phyloP scores from a whole-genome alignment of 1,140 invertebrate species.

The Heliothis virescens region DNA sequence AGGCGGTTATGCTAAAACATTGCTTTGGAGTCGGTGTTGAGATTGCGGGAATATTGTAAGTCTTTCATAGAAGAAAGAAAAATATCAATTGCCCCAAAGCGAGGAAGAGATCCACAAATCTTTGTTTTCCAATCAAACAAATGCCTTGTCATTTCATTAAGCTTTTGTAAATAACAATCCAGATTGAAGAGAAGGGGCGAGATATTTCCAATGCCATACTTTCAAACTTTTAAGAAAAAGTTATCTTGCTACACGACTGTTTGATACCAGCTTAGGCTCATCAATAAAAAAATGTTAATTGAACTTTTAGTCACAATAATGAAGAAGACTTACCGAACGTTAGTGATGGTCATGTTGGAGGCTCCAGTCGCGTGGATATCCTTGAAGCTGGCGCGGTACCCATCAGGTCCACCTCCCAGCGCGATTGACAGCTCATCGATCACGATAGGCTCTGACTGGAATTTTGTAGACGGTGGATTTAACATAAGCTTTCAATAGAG shows the following conservation, averaged over 20 bases:
- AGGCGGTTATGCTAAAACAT: neutral
- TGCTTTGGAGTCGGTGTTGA: constrained; percentile 2
- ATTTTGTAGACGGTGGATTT: constrained; percentile 25
- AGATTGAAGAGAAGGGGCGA: too few relatives aligned
- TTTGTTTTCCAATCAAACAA: too few relatives aligned
- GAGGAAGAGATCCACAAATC: too few relatives aligned
- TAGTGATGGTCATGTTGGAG: constrained; percentile 91
- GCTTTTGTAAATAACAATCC: too few relatives aligned
- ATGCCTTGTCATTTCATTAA: too few relatives aligned
- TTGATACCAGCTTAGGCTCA: too few relatives aligned
- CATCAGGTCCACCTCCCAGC: constrained; percentile 91
- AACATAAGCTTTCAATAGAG: neutral
- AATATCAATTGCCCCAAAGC: too few relatives aligned
- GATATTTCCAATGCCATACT: too few relatives aligned
- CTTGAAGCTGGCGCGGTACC: constrained; percentile 92
- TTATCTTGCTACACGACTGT: too few relatives aligned
- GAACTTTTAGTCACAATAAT: neutral
- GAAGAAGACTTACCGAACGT: constrained; percentile 87
- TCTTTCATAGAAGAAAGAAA: too few relatives aligned
- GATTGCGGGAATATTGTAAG: neutral
- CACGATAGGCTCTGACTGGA: constrained; percentile 90
- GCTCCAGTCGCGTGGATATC: constrained; percentile 93
- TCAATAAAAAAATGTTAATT: too few relatives aligned
- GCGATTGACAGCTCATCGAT: constrained; percentile 93
- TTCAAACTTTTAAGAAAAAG: too few relatives aligned